Evolutionary conservation across 2,113 vertebrate species (phyloP).

Genomic region (Asarcornis scutulata): DNA sequence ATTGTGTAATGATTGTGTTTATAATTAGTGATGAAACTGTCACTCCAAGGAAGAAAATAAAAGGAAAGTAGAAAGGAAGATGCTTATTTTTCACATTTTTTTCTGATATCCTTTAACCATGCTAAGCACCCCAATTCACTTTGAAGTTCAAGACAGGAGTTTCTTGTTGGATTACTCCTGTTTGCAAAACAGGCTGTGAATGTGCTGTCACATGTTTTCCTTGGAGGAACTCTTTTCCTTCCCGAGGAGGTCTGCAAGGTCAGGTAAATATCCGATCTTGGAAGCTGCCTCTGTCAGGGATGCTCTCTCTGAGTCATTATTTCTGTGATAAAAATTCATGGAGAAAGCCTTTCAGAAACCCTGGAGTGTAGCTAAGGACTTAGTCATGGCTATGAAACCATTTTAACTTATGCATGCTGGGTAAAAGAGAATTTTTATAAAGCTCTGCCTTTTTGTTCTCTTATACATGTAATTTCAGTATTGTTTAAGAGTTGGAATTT

Average conservation of each 20-base stretch:
- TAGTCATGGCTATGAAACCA: background rate
- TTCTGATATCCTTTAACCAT: background rate
- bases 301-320: constrained; percentile 15
- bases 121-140: background rate
- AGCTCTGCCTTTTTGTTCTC: background rate
- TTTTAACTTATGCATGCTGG: background rate
- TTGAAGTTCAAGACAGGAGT: background rate
- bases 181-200: background rate
- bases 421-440: background rate
- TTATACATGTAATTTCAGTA: background rate
- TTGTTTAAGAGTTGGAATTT: background rate
- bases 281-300: constrained; percentile 35
- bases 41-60: background rate
- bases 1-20: background rate
- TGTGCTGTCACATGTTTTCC: constrained; percentile 69
- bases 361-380: background rate
- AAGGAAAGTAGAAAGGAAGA: background rate
- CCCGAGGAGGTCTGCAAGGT: constrained; percentile 62
- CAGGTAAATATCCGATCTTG: constrained; percentile 59
- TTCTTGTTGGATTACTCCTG: constrained; percentile 5
- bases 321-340: background rate
- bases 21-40: background rate
- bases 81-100: background rate
- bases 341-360: background rate
- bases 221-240: constrained; percentile 72